Conservation (phyloP, 2,888 invertebrate species). For the Sympetrum striolatum region DNA sequence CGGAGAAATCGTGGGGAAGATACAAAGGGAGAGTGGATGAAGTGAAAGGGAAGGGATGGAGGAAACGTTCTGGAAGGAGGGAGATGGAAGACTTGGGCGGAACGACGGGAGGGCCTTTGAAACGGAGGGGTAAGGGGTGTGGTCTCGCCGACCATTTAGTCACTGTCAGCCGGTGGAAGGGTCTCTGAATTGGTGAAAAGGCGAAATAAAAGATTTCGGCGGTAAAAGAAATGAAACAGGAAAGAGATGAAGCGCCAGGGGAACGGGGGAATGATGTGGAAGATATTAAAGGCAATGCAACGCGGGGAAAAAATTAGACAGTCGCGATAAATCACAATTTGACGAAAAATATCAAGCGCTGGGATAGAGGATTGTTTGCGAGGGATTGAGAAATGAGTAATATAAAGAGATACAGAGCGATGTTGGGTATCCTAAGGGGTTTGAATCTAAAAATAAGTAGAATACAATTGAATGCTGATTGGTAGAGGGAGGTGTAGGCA, state of each 20-base stretch:
- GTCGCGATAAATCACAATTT: not conserved
- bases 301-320: not conserved
- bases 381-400: not conserved
- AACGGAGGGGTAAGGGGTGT: not conserved
- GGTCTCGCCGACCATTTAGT: constrained; percentile 13
- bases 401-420: not conserved
- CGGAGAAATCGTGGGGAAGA: not conserved
- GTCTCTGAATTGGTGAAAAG: not conserved
- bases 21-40: not conserved
- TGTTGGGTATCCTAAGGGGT: too few relatives aligned
- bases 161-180: not conserved
- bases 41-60: not conserved
- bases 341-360: not conserved
- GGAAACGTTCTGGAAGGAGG: not conserved
- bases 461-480: too few relatives aligned
- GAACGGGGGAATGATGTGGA: not conserved
- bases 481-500: too few relatives aligned
- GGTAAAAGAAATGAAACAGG: not conserved
- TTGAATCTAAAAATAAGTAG: too few relatives aligned
- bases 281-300: not conserved
- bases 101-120: not conserved
- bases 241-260: not conserved
- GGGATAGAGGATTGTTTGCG: not conserved
- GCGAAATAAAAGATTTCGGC: constrained; percentile 5
- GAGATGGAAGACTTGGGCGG: not conserved